A percentile compares a stretch with the other conserved stretches of the same genome.
Conservation (phyloP, 2,113 vertebrate genomes). For the Phasianus colchicus region DNA sequence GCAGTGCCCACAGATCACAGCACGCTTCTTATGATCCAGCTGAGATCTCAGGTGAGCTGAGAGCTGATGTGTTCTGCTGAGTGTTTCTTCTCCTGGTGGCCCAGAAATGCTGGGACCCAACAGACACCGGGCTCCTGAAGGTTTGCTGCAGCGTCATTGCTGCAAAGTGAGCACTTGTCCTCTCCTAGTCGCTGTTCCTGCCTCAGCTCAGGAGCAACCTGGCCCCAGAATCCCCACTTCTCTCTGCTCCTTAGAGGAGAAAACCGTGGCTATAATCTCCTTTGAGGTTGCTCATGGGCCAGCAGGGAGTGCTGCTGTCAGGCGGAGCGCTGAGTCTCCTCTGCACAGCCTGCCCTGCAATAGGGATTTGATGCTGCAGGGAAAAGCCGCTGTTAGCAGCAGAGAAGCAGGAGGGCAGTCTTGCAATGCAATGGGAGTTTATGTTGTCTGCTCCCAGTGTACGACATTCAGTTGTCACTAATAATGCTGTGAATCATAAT, state of each 20-base stretch:
- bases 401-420: not conserved
- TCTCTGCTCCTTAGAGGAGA: not conserved
- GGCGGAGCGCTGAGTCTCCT: not conserved
- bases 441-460: not conserved
- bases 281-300: not conserved
- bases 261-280: not conserved
- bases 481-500: not conserved
- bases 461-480: not conserved
- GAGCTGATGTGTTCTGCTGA: not conserved
- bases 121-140: rapidly evolving
- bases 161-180: not conserved
- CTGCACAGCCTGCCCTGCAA: not conserved
- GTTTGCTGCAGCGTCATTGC: not conserved
- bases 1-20: not conserved
- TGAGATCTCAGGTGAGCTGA: not conserved
- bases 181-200: rapidly evolving
- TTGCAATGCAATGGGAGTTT: not conserved
- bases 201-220: not conserved
- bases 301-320: not conserved
- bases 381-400: not conserved
- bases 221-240: not conserved
- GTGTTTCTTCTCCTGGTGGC: not conserved
- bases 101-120: not conserved
- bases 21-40: not conserved
- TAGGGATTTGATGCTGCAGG: not conserved